These are phyloP conservation scores for Phylloscopus collybita DNA, from an alignment of 2,797 vertebrate species.

Conservation along the genomic window DNA sequence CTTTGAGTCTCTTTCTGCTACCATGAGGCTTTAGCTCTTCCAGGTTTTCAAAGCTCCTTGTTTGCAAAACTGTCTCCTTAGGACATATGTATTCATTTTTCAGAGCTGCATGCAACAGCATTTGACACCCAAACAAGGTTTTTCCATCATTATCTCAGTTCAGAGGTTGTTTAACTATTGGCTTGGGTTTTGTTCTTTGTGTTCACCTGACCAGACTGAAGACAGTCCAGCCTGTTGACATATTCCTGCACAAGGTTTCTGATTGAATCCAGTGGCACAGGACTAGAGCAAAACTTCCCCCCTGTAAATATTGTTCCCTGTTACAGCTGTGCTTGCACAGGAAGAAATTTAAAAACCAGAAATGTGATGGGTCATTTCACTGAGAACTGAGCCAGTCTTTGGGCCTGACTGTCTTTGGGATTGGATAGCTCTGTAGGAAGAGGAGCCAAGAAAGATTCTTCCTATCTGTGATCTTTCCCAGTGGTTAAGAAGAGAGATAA, in stretches of 20 bases:
- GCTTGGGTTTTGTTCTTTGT: fast-evolving
- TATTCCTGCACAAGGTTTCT: background rate
- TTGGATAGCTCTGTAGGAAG: background rate
- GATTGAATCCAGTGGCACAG: background rate
- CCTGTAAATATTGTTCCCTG: background rate
- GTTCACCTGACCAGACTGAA: background rate
- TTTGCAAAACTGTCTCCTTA: background rate
- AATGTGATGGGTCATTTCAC: background rate
- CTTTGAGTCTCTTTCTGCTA: background rate
- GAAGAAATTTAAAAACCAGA: background rate
- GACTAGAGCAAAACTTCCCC: background rate
- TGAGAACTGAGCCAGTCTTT: background rate
- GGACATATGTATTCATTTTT: background rate
- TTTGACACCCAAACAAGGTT: background rate
- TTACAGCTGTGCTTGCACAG: background rate
- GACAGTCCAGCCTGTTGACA: background rate
- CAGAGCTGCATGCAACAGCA: background rate
- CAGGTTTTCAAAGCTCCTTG: background rate
- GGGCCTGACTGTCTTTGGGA: background rate
- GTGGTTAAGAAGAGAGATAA: background rate
- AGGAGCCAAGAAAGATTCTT: background rate
- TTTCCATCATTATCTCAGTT: background rate
- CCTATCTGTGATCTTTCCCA: background rate
- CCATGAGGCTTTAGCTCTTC: background rate
- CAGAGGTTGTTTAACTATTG: background rate